Percentiles rank a stretch among this genome's conserved stretches.
Evolutionary conservation across 2,888 invertebrate species (phyloP).

Genomic region (Cataglyphis albicans): DNA sequence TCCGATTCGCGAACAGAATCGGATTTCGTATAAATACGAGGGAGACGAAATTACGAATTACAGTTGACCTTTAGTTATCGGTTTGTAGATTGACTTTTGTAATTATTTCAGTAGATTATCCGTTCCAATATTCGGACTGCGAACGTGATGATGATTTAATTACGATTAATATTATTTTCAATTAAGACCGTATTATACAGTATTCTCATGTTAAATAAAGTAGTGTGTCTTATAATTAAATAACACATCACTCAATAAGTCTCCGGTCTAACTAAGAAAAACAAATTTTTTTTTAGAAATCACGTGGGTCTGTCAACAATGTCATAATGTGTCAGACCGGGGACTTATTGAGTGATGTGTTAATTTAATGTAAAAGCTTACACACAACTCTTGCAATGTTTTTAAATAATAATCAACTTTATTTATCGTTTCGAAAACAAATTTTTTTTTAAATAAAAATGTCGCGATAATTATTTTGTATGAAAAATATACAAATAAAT

Average conservation of each 20-base stretch:
- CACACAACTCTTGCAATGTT: background rate
- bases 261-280: no score
- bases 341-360: no score
- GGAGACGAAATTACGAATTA: background rate
- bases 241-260: no score
- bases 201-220: background rate
- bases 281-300: no score
- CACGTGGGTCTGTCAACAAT: no score
- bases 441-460: background rate
- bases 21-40: background rate
- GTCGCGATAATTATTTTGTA: slow-evolving; percentile 1
- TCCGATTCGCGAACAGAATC: background rate
- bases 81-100: slow-evolving; percentile 14
- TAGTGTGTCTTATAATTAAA: background rate
- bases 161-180: slow-evolving; percentile 20
- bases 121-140: background rate
- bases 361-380: background rate
- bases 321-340: no score
- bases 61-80: slow-evolving; percentile 33
- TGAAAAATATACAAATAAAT: background rate
- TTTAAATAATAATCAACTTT: slow-evolving; percentile 20
- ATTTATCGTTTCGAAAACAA: background rate
- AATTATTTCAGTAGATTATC: background rate
- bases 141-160: slow-evolving; percentile 9
- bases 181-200: background rate